Percentiles rank a stretch among this genome's conserved stretches.
phyloP scores from a whole-genome alignment of 2,888 invertebrate genomes.

The Xestoiulus laeticollis region DNA sequence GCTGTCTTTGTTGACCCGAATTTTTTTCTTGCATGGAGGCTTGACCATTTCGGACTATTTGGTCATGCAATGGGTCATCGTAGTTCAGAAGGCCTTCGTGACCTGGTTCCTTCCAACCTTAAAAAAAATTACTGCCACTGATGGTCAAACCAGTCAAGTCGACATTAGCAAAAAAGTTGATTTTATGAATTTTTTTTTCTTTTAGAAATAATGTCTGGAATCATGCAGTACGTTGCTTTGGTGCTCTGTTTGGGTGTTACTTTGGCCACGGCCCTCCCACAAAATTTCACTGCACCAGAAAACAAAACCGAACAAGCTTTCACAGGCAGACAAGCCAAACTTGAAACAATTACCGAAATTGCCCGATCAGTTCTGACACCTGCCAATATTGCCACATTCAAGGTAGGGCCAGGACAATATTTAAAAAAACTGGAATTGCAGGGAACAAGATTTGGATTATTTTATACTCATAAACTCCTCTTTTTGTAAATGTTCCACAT shows the following conservation, averaged over 20 bases:
- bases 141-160: not conserved
- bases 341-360: not conserved
- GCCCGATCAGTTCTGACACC: constrained; percentile 45
- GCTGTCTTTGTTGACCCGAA: not conserved
- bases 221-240: constrained; percentile 45
- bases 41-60: constrained; percentile 25
- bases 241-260: constrained; percentile 36
- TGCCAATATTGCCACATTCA: constrained; percentile 45
- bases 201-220: constrained; percentile 19
- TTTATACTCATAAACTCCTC: too few species aligned
- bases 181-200: not conserved
- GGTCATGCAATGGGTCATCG: constrained; percentile 31
- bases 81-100: not conserved
- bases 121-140: not conserved
- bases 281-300: not conserved
- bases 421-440: too few species aligned
- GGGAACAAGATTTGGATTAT: too few species aligned
- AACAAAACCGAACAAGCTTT: constrained; percentile 24
- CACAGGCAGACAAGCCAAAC: constrained; percentile 25
- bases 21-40: not conserved
- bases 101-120: not conserved
- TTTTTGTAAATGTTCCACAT: not conserved
- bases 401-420: constrained; percentile 47
- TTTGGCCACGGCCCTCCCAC: constrained; percentile 47
- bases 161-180: constrained; percentile 27